Base-by-base conservation (phyloP, 2,888 invertebrate genomes). In the Leucozona laternaria region DNA sequence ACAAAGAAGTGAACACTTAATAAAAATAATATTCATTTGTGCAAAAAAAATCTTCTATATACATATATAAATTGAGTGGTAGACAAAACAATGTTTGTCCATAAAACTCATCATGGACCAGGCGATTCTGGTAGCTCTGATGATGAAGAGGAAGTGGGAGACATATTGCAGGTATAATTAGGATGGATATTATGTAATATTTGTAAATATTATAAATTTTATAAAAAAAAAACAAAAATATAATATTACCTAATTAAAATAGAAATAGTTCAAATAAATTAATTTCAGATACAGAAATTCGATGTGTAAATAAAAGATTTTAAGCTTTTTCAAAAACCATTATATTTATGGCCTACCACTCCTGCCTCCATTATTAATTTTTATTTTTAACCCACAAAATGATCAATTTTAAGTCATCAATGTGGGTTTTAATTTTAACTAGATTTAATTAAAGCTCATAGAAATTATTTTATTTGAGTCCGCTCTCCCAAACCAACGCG, bases 121-220 rank as follows among this genome's bases (percentile, higher is more conserved):
- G 90, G 86, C 15, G 94, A 94, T n/a, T 93, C 94, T 62, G 94
- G 93, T 85, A 94, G 94, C 71, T 94, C 94, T 58, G 94, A 94
- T 64, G 94, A 94, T 83, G 94, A 94, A 89, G 94, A 94, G 90
- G 94, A 94, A 92, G 91, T 91, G 88, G 92, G 91, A 68, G 92
- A 92, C 88, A 89, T 92, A 88, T 88, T 92, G 83, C 92, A 93
- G 92, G 90, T 91, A 90, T n/a, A 25, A 20, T 13, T 13, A 50
- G 3, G 4, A 37, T 15, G 17, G 20, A 37, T n/a, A n/a, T 34
- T 37, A 22, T 68, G 4, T 31, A 50, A 20, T 53, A 5, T 68
- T 68, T 57, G 34, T 58, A 34, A 57, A 57, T 57, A 55, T 25
- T n/a, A 13, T 4, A 17, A 31, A 57, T 17, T 8, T 10, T 15